Evolutionary conservation across 2,113 vertebrate genomes (phyloP).

Genomic region (Galeopterus variegatus): DNA sequence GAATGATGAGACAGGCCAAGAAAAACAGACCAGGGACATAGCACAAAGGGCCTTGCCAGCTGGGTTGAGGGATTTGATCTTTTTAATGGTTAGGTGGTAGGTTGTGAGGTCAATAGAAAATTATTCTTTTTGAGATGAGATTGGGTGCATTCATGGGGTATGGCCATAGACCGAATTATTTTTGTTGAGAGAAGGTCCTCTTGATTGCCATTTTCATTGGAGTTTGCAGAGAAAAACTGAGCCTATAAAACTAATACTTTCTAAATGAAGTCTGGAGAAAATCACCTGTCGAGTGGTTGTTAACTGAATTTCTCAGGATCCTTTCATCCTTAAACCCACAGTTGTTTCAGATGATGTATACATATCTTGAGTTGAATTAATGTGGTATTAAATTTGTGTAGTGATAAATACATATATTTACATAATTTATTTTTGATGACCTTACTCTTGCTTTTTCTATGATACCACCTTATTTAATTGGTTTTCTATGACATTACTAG

Average conservation of each 20-base stretch:
- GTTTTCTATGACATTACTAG: background rate
- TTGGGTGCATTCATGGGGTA: too few species aligned
- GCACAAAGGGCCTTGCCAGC: background rate
- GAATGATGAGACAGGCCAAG: background rate
- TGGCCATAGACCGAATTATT: too few species aligned
- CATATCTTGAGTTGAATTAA: background rate
- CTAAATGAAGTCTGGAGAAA: conserved; percentile 9
- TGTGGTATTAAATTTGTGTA: background rate
- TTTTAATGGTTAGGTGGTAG: conserved; percentile 15
- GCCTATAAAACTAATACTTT: background rate
- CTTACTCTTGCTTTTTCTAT: background rate
- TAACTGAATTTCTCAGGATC: conserved; percentile 13
- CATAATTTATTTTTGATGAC: conserved; percentile 12
- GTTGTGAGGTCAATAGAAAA: background rate
- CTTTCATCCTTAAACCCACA: background rate
- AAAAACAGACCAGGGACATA: background rate
- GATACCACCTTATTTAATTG: background rate
- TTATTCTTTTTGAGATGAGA: background rate
- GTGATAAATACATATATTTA: conserved; percentile 19
- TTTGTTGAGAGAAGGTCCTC: background rate
- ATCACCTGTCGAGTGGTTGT: background rate
- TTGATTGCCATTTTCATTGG: conserved; percentile 23
- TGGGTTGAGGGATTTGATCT: background rate
- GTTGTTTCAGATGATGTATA: background rate
- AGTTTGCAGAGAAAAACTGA: conserved; percentile 25